Conservation (phyloP, 2,113 vertebrate species). For the Gymnarchus niloticus region DNA sequence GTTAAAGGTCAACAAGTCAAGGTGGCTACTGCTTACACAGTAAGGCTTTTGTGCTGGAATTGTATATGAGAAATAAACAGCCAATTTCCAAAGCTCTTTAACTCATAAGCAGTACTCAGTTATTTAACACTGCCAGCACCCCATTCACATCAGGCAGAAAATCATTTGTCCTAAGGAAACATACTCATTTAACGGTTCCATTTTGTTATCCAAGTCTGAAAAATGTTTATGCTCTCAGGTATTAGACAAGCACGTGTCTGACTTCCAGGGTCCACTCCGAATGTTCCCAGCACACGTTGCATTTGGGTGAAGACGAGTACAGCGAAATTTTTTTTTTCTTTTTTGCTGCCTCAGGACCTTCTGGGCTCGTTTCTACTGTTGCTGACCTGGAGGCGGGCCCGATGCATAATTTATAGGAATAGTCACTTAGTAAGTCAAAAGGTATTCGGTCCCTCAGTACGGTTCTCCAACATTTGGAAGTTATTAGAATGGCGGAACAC, state of each 20-base stretch:
- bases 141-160: not conserved
- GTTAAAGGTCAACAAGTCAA: constrained; percentile 22
- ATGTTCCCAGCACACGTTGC: not conserved
- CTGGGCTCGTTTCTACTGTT: constrained; percentile 4
- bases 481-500: not conserved
- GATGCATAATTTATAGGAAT: not conserved
- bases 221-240: not conserved
- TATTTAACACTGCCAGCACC: not conserved
- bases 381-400: not conserved
- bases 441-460: not conserved
- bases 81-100: not conserved
- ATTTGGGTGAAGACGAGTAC: not conserved
- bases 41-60: constrained; percentile 1
- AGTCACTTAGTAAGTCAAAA: constrained; percentile 16
- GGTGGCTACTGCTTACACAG: constrained; percentile 10
- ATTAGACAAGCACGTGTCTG: not conserved
- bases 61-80: constrained; percentile 16
- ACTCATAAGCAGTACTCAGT: not conserved
- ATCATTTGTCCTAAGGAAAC: not conserved
- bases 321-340: not conserved
- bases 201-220: constrained; percentile 1
- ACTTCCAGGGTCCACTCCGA: not conserved
- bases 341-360: not conserved
- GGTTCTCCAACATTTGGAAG: constrained; percentile 19
- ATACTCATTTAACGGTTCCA: not conserved